These are phyloP conservation scores for Eurosta solidaginis DNA, from an alignment of 1,140 invertebrate genomes.

Conservation along the genomic window DNA sequence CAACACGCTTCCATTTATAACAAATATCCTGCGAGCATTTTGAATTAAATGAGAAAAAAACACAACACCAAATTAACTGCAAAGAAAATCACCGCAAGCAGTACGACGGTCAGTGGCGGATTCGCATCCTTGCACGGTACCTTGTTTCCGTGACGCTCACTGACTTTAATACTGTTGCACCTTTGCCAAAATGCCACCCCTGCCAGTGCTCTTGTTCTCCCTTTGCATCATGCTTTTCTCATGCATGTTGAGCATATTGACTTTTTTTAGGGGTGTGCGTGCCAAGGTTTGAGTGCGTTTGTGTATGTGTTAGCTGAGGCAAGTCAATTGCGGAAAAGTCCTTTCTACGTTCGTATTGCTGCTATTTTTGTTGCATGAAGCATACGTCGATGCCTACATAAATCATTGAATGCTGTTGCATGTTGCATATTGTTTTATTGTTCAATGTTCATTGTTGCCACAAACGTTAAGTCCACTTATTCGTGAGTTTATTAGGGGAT, in stretches of 20 bases:
- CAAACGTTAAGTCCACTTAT: not conserved
- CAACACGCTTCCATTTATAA: not conserved
- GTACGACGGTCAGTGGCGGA: not conserved
- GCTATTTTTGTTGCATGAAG: not conserved
- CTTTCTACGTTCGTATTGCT: conserved; percentile 13
- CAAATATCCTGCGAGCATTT: not conserved
- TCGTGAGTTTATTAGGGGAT: conserved; percentile 29
- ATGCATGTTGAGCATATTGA: not conserved
- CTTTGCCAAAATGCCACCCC: not conserved
- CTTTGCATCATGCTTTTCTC: not conserved
- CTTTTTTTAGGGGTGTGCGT: not conserved
- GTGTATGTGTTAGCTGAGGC: not conserved
- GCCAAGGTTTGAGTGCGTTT: not conserved
- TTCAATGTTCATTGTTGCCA: conserved; percentile 13
- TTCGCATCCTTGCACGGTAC: not conserved
- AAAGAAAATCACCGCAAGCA: not conserved
- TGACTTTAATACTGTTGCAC: not conserved
- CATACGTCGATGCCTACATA: not conserved
- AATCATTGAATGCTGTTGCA: conserved; percentile 10
- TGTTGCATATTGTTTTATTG: conserved; percentile 5
- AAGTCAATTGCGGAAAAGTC: conserved; percentile 32
- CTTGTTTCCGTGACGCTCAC: not conserved
- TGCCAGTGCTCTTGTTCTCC: not conserved
- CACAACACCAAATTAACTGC: not conserved
- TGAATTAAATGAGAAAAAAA: not conserved